Conservation (phyloP, 1,140 invertebrate genomes). For the Drosophila kanapiae region DNA sequence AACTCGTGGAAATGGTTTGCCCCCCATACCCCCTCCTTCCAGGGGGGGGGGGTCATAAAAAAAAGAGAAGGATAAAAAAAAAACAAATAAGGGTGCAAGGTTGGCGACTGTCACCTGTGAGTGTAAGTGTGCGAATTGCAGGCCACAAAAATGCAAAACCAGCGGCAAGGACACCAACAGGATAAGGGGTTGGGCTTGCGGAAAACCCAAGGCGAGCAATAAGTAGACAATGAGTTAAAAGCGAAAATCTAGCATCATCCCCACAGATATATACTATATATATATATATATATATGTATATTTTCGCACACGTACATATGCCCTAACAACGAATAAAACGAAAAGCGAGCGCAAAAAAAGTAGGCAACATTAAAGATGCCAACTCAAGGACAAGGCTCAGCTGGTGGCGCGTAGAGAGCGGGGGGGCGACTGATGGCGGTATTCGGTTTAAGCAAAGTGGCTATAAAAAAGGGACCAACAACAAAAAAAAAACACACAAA, state of each 20-base stretch:
- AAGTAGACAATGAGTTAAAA: constrained; percentile 77
- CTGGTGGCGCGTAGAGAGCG: not conserved
- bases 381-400: constrained; percentile 56
- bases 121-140: constrained; percentile 56
- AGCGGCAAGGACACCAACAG: constrained; percentile 63
- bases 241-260: constrained; percentile 54
- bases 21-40: not conserved
- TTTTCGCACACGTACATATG: constrained; percentile 4
- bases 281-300: constrained; percentile 5
- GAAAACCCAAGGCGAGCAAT: constrained; percentile 53
- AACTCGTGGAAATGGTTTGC: constrained; percentile 23
- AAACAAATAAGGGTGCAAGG: constrained; percentile 20
- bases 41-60: constrained; percentile 1
- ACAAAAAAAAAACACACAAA: not conserved
- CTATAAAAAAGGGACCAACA: constrained; percentile 34
- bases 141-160: constrained; percentile 65
- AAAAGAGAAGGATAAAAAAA: not conserved
- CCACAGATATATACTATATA: constrained; percentile 1
- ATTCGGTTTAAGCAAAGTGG: constrained; percentile 46
- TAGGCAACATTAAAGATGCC: constrained; percentile 65
- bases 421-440: not conserved
- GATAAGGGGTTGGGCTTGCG: constrained; percentile 2
- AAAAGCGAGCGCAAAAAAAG: constrained; percentile 43
- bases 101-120: constrained; percentile 48
- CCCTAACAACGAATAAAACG: not conserved